Evolutionary conservation across 2,113 vertebrate genomes (phyloP), one percentile per base, ranked within the genome.

Genomic region (Geococcyx californianus): DNA sequence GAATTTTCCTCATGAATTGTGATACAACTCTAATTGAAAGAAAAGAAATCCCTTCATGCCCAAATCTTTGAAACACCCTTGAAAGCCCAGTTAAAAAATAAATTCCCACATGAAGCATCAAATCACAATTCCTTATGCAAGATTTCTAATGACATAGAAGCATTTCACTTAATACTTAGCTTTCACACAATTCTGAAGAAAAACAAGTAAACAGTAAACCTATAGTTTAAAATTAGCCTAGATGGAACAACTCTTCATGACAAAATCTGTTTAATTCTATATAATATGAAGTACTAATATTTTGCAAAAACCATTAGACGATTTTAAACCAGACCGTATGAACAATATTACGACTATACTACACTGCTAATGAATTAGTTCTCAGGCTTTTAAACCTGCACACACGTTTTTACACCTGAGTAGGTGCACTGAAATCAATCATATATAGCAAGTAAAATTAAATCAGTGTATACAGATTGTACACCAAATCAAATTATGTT

Each of bases 391-490:
- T 84, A 64, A 84, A 93, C 69, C 84, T 60, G 33, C 45, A 84
- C 25, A 74, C 38, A 33, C 56, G 28, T 83, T 95, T 90, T 86
- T 72, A 79, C 56, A 75, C 44, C 45, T 59, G 47, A 95, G 42
- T 29, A 79, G 25, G 55, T 83, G 56, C n/a, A 42, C 44, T 51
- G 60, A 86, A 94, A 93, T 96, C 60, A 88, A 88, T 90, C 72
- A 88, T 40, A 86, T 54, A 40, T 64, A 80, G 83, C 31, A 91
- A 90, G 77, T 86, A 29, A 66, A 95, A 93, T 84, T 63, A 95
- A 93, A 90, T 66, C 64, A 89, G 80, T 82, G 89, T 89, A 90
- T 83, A 95, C 60, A 69, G 76, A 89, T 94, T 91, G 93, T 44
- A 54, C 33, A 87, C 52, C 51, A 90, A 92, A 97, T 85, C 76